Percentiles rank a stretch among this genome's conserved stretches.
phyloP scores from a whole-genome alignment of 2,113 vertebrate genomes.

The Nipponia nippon region DNA sequence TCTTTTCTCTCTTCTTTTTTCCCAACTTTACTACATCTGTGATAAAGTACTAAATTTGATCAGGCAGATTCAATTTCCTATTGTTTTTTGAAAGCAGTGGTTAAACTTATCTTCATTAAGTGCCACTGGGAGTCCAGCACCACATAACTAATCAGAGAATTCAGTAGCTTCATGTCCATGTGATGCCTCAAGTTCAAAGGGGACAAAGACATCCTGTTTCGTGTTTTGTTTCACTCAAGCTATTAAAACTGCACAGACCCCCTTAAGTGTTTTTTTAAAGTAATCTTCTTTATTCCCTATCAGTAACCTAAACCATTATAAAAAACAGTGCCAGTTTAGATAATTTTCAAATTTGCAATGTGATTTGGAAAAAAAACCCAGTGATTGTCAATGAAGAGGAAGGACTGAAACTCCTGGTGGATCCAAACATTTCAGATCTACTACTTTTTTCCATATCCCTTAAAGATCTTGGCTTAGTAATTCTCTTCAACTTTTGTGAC shows the following conservation, averaged over 20 bases:
- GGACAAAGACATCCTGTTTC: constrained; percentile 76
- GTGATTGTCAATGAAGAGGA: background rate
- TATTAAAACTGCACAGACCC: constrained; percentile 74
- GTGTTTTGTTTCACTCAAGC: constrained; percentile 80
- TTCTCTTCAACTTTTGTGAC: constrained; percentile 32
- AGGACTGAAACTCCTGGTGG: background rate
- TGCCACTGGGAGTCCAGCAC: constrained; percentile 72
- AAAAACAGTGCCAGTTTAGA: background rate
- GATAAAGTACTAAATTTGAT: constrained; percentile 27
- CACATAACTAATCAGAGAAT: constrained; percentile 72
- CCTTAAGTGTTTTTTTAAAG: constrained; percentile 58
- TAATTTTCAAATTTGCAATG: constrained; percentile 28
- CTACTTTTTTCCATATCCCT: background rate
- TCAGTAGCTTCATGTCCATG: constrained; percentile 76
- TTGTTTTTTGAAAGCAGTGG: constrained; percentile 51
- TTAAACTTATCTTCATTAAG: constrained; percentile 73
- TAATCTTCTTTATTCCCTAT: constrained; percentile 38
- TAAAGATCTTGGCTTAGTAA: constrained; percentile 33
- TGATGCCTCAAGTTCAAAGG: constrained; percentile 93
- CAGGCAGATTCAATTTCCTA: constrained; percentile 30
- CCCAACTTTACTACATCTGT: constrained; percentile 5
- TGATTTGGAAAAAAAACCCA: constrained; percentile 5
- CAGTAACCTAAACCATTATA: constrained; percentile 29
- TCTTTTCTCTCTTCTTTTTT: accelerated
- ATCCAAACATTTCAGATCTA: background rate